Conservation (phyloP, 92 coral and sea anemone species). For the Montipora capitata region DNA sequence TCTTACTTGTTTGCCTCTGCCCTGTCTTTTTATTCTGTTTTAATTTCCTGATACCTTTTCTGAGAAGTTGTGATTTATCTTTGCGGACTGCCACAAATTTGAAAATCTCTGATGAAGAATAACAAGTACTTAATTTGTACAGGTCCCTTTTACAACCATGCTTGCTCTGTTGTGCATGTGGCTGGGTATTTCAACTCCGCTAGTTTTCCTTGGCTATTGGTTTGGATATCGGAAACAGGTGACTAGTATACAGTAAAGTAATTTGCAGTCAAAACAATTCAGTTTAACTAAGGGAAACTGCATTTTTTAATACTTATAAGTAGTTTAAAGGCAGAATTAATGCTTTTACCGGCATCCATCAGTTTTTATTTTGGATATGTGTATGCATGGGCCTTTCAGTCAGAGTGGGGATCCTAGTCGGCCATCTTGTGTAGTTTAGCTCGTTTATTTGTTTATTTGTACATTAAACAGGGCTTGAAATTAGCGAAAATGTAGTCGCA, state of each 20-base stretch:
- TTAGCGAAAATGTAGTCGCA: no score
- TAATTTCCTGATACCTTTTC: background rate
- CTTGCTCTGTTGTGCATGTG: constrained; percentile 93
- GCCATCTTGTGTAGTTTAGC: no score
- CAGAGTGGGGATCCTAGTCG: no score
- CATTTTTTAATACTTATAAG: no score
- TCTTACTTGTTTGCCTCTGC: no score
- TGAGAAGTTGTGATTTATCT: background rate
- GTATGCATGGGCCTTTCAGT: no score
- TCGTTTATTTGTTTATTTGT: no score
- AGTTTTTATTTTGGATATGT: no score
- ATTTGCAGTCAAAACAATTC: background rate
- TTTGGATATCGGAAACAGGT: constrained; percentile 98
- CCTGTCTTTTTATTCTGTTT: background rate
- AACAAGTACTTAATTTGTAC: background rate
- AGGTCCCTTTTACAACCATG: constrained; percentile 99
- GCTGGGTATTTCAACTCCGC: constrained; percentile 94
- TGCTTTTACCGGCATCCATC: no score
- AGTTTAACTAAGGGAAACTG: no score
- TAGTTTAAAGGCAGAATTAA: no score
- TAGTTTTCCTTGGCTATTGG: constrained; percentile 94
- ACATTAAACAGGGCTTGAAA: no score
- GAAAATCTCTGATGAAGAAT: background rate
- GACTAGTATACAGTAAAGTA: constrained; percentile 39
- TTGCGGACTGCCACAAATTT: background rate